A percentile compares a stretch with the other conserved stretches of the same genome.
These are phyloP conservation scores for Adelphocoris suturalis DNA, from an alignment of 2,888 invertebrate genomes.

Conservation along the genomic window DNA sequence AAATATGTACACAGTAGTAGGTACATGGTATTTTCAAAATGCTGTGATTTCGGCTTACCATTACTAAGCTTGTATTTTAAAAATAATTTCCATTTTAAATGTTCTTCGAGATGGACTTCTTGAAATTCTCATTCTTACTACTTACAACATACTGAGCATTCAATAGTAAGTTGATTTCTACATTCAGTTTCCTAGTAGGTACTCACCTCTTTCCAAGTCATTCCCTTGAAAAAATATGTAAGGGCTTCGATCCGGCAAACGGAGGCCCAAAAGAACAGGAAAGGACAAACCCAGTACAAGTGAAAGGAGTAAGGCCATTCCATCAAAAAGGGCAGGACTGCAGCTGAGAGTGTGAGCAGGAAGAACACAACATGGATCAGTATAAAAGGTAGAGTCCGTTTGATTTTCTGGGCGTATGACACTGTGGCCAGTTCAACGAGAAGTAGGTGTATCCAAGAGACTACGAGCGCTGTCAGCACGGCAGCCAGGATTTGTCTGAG, in stretches of 20 bases:
- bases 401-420: background rate
- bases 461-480: background rate
- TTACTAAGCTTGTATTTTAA: too few species aligned
- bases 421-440: constrained; percentile 12
- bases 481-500: background rate
- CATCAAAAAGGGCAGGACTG: background rate
- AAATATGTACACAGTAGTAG: too few species aligned
- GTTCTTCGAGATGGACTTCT: too few species aligned
- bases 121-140: too few species aligned
- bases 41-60: too few species aligned
- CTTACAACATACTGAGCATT: too few species aligned
- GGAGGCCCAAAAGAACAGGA: constrained; percentile 36
- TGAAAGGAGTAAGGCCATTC: constrained; percentile 34
- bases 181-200: too few species aligned
- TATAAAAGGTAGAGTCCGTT: background rate
- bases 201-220: constrained; percentile 19
- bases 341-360: background rate
- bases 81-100: too few species aligned
- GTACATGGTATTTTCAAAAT: too few species aligned
- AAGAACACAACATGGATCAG: constrained; percentile 21
- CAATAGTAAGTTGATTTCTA: too few species aligned
- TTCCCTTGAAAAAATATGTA: background rate
- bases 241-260: background rate
- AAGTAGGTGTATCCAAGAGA: constrained; percentile 6
- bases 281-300: background rate